Evolutionary conservation across 2,797 vertebrate genomes (phyloP), one percentile per base, ranked within the genome.

Genomic region (Nannoperca obscura): DNA sequence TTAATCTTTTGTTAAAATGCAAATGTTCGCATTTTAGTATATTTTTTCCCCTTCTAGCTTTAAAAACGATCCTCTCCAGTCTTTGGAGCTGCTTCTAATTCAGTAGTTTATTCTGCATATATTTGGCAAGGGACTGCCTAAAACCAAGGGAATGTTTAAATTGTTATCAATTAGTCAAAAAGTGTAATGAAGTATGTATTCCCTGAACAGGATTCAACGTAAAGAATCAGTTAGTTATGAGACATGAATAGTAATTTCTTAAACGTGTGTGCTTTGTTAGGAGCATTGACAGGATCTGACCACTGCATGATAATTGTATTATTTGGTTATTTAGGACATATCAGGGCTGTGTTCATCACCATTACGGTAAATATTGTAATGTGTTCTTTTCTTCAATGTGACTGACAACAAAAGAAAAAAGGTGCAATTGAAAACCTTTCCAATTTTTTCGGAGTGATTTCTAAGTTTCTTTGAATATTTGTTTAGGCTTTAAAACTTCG

Each of bases 1-100:
- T 89, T 13, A 88, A 82, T 85, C 82, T 76, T 90, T 88, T 88
- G 77, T 86, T 87, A 64, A 81, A 86, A 89, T 87, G 86, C 79
- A 91, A 90, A 91, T 87, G 63, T 77, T 88, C 46, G 3, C 65
- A 73, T 89, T 91, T 90, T 49, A 75, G 79, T 73, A 32, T 71
- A 63, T 78, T 68, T 81, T 71, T 71, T n/a, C 36, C 68, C 54
- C 55, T 50, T 71, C 40, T 49, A 46, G 75, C 71, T 76, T 83
- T 73, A 70, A 65, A 83, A 46, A 84, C 2, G 7, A 80, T 74
- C 71, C 30, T 82, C 72, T 80, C 61, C 60, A 4, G 49, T 80
- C 62, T 78, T 83, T 64, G 36, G 63, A 78, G 63, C 50, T 1
- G 69, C 60, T 72, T 83, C 38, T 84, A 64, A 82, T 86, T 78